Evolutionary conservation across 2,888 invertebrate genomes (phyloP), one percentile per base, ranked within the genome.

Genomic region (Poecilobothrus nobilitatus): DNA sequence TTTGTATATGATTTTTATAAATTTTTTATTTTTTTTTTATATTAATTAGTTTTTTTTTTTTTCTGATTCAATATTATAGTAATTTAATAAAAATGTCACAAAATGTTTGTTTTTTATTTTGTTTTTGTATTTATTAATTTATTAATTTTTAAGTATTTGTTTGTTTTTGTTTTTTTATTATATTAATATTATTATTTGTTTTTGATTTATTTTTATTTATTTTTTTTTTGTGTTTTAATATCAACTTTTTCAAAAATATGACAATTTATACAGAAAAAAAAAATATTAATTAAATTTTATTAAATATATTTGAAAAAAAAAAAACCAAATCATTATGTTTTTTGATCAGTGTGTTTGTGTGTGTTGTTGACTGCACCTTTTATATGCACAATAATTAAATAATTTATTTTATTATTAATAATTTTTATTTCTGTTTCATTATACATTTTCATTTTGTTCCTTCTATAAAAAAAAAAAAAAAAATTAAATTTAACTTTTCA

Each of bases 301-400:
- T 15, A 53, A 53, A 27, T 27, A 27, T 27, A 27, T 27, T 27
- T 27, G 5, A 8, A 53, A 53, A 53, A 37, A 37, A 8, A 37
- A 37, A 37, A 7, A 37, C 12, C 12, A 8, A 37, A 37, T 37
- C 37, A 8, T 53, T 27, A 27, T 27, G 27, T 27, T 53, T 53
- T 53, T 53, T 53, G 53, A 53, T 53, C 53, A 53, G 37, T 63
- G 63, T 37, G 27, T 63, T 41, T 63, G 70, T 73, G 72, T 73
- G 72, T 73, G 71, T 73, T 73, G 73, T 73, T 73, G 73, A 73
- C 73, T 73, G 73, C 73, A 73, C 73, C 69, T 70, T 67, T 68
- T 53, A 53, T 53, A 53, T 71, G 72, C 71, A 72, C 71, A 53
- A 53, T 12, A 53, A 53, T 53, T 53, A 53, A 41, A 18, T 15